These are phyloP conservation scores for Harpagoxenus sublaevis DNA, from an alignment of 2,888 invertebrate genomes.

Conservation along the genomic window DNA sequence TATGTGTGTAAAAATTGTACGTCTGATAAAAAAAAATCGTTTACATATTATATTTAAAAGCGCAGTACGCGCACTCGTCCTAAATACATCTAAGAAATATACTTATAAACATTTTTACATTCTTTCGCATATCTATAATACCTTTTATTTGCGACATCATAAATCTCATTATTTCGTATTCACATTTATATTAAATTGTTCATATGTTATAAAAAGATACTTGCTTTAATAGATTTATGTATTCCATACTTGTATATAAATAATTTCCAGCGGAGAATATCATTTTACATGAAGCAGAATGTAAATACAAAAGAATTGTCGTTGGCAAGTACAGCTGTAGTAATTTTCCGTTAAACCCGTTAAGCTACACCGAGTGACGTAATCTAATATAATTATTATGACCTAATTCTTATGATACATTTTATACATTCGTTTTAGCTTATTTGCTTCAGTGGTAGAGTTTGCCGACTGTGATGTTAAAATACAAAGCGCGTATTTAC, in stretches of 20 bases:
- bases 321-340: not conserved
- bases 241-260: not conserved
- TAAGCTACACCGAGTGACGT: not conserved
- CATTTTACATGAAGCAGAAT: not conserved
- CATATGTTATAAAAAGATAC: conserved; percentile 26
- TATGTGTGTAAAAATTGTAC: not conserved
- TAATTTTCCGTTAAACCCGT: not conserved
- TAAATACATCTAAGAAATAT: conserved; percentile 15
- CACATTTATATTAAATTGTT: conserved; percentile 15
- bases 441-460: not conserved
- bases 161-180: conserved; percentile 13
- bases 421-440: conserved; percentile 36
- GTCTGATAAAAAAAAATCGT: not conserved
- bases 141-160: conserved; percentile 17
- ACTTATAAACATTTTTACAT: conserved; percentile 30
- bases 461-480: not conserved
- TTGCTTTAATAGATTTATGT: conserved; percentile 1
- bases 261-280: not conserved
- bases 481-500: not conserved
- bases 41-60: conserved; percentile 10
- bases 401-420: conserved; percentile 29
- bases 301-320: not conserved
- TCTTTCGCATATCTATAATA: not conserved
- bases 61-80: not conserved
- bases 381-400: not conserved